Evolutionary conservation across 2,797 vertebrate genomes (phyloP).

Genomic region (Calcarius lapponicus): DNA sequence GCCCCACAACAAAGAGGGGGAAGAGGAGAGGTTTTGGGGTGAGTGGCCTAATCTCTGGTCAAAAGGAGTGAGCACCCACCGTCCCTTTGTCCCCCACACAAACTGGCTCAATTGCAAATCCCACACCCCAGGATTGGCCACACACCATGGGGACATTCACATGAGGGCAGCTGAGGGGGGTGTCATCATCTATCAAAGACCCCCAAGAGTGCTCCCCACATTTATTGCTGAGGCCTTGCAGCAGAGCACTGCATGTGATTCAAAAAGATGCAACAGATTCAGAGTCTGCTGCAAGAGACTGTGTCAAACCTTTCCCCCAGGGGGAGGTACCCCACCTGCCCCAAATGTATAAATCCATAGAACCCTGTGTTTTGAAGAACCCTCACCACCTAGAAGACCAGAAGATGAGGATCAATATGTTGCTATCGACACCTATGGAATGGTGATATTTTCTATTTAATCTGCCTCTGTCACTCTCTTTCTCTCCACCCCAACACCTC

Average conservation of each 20-base stretch:
- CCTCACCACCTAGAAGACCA: neutral
- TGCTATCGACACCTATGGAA: rapidly evolving
- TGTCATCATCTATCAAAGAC: neutral
- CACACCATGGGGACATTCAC: no score
- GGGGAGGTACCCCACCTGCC: neutral
- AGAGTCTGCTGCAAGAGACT: neutral
- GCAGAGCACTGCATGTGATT: neutral
- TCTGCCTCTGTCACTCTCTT: neutral
- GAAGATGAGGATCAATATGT: neutral
- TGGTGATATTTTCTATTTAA: neutral
- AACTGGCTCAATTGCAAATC: neutral
- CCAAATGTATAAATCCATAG: neutral
- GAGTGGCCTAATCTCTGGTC: neutral
- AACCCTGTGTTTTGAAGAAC: neutral
- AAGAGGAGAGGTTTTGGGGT: neutral
- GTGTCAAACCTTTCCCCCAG: neutral
- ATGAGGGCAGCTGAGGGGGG: neutral
- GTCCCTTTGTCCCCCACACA: neutral
- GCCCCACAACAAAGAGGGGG: rapidly evolving
- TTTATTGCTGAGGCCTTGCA: neutral
- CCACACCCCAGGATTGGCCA: neutral
- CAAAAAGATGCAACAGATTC: no score
- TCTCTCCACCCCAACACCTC: neutral
- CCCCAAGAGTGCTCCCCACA: rapidly evolving
- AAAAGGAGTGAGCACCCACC: neutral